Evolutionary conservation across 2,113 vertebrate species (phyloP), one percentile per base, ranked within the genome.

Genomic region (Halcyon malimbica): DNA sequence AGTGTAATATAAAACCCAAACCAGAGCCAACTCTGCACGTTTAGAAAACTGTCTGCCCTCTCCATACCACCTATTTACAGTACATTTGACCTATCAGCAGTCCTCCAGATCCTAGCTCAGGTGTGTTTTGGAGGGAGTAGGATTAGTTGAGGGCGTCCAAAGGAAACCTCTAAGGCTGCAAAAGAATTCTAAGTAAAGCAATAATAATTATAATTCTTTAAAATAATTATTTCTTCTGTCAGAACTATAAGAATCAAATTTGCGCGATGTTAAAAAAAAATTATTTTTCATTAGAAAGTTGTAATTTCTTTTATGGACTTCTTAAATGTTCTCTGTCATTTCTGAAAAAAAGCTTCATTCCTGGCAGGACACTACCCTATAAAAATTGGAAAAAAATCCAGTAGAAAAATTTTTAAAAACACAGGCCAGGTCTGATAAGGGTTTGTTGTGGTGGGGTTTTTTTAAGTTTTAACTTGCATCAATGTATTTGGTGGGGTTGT

Each of bases 191-290:
- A 83, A 85, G 74, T 53, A 76, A 96, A 93, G 44, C 63, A 80
- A 53, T 85, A 69, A 76, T 59, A 73, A 83, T 93, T 77, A 20
- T 71, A 78, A 87, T 93, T 91, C 50, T 90, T 87, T 94, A 87
- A 21, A 82, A 37, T 87, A 94, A 87, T 95, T 93, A 91, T 78
- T 91, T 84, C 62, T 82, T 73, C 81, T 96, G 53, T 80, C 75
- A 90, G 78, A 54, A 96, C 65, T 87, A 74, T 62, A 71, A 93
- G 91, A 91, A 89, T 89, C 74, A 91, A 89, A 89, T 96, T 81
- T n/a, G 31, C 33, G 46, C 41, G 50, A 67, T 76, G 83, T 89
- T 94, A 93, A 95, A 92, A 90, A 94, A 92, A 85, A 94, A 84
- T 54, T 84, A 25, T 42, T 63, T 95, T 94, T 95, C 91, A 94